phyloP scores from a whole-genome alignment of 2,888 invertebrate species.

The Aphidoletes aphidimyza region DNA sequence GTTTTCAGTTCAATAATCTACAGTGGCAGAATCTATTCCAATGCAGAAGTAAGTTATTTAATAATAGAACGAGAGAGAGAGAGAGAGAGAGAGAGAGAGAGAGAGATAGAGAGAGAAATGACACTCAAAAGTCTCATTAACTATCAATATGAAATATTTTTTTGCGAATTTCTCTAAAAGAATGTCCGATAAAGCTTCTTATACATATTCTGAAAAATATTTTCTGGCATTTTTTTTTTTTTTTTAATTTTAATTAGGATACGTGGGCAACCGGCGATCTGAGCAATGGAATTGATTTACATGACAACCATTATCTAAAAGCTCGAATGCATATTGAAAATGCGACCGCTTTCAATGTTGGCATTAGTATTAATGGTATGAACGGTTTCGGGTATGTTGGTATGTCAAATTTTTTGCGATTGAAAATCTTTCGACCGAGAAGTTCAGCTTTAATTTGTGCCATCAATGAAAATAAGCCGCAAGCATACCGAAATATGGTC shows the following conservation, averaged over 20 bases:
- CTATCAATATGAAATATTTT: no score
- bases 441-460: neutral
- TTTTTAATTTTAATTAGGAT: conserved; percentile 11
- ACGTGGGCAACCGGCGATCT: neutral
- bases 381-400: neutral
- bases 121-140: no score
- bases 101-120: no score
- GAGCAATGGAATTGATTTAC: neutral
- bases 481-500: neutral
- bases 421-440: neutral
- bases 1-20: neutral
- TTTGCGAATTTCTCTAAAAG: no score
- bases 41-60: conserved; percentile 27
- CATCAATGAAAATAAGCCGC: neutral
- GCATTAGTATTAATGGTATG: neutral
- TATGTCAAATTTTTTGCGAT: neutral
- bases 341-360: neutral
- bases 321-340: neutral
- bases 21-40: neutral
- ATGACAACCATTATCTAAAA: neutral
- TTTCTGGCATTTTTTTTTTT: neutral
- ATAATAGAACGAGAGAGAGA: no score
- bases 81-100: no score
- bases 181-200: no score
- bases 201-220: neutral